Conservation (phyloP, 2,797 vertebrate species). For the Pachyuromys duprasi region DNA sequence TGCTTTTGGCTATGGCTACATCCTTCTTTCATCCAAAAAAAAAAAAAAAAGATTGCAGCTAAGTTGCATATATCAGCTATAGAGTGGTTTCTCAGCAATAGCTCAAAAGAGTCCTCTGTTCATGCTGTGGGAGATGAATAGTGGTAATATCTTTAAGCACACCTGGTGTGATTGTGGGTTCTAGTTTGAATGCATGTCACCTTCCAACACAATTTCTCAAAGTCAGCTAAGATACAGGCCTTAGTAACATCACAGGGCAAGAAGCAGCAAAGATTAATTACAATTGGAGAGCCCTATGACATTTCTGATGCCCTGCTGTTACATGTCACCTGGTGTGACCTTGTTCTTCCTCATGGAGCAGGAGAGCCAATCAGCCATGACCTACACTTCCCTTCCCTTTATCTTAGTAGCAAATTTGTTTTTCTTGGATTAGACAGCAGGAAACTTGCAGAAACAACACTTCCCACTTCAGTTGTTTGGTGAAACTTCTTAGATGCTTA, state of each 20-base stretch:
- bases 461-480: constrained; percentile 47
- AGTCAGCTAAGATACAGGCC: background rate
- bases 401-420: constrained; percentile 66
- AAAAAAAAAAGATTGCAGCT: background rate
- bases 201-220: constrained; percentile 29
- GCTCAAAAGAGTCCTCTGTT: background rate
- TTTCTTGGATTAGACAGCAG: constrained; percentile 46
- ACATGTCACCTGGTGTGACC: background rate
- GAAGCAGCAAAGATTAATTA: constrained; percentile 62
- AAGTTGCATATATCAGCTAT: constrained; percentile 7
- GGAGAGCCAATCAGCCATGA: constrained; percentile 42
- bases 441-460: constrained; percentile 39
- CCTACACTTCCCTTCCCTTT: constrained; percentile 51
- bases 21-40: constrained; percentile 9
- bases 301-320: constrained; percentile 13
- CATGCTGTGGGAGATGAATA: background rate
- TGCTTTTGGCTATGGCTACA: background rate
- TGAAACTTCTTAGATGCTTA: constrained; percentile 2
- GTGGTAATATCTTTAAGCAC: constrained; percentile 52
- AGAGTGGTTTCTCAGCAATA: constrained; percentile 22
- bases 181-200: constrained; percentile 35
- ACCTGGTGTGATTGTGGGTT: constrained; percentile 51
- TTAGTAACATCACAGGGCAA: background rate
- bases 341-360: constrained; percentile 54
- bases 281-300: background rate